Evolutionary conservation across 2,797 vertebrate genomes (phyloP).

Genomic region (Decapterus maruadsi): DNA sequence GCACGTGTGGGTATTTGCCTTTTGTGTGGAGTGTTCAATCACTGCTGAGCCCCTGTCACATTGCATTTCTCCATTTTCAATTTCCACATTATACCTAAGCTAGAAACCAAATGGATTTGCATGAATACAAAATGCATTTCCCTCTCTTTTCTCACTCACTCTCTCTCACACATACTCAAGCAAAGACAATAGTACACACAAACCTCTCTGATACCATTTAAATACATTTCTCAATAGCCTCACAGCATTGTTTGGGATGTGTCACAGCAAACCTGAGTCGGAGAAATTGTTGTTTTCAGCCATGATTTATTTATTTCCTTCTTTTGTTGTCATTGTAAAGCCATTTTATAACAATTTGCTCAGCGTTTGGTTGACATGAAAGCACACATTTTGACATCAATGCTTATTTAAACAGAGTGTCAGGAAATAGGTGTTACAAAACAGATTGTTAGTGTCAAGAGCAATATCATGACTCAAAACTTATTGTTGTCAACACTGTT

Average conservation of each 20-base stretch:
- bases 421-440: constrained; percentile 16
- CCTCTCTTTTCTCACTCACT: constrained; percentile 6
- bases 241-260: constrained; percentile 44
- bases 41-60: constrained; percentile 48
- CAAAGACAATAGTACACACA: constrained; percentile 28
- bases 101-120: constrained; percentile 62
- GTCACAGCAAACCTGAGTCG: constrained; percentile 30
- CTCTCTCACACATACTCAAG: constrained; percentile 4
- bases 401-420: constrained; percentile 35
- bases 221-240: constrained; percentile 57
- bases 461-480: constrained; percentile 8
- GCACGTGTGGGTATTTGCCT: constrained; percentile 13
- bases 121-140: constrained; percentile 60
- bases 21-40: constrained; percentile 34
- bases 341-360: constrained; percentile 36
- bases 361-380: constrained; percentile 35
- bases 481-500: constrained; percentile 23
- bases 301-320: constrained; percentile 56
- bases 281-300: constrained; percentile 36
- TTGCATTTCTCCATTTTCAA: constrained; percentile 70
- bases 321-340: constrained; percentile 52
- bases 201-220: constrained; percentile 35
- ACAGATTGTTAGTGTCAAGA: constrained; percentile 11
- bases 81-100: constrained; percentile 60
- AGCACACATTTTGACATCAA: constrained; percentile 24